Evolutionary conservation across 2,888 invertebrate genomes (phyloP), one percentile per base, ranked within the genome.

Genomic region (Idaea aversata): DNA sequence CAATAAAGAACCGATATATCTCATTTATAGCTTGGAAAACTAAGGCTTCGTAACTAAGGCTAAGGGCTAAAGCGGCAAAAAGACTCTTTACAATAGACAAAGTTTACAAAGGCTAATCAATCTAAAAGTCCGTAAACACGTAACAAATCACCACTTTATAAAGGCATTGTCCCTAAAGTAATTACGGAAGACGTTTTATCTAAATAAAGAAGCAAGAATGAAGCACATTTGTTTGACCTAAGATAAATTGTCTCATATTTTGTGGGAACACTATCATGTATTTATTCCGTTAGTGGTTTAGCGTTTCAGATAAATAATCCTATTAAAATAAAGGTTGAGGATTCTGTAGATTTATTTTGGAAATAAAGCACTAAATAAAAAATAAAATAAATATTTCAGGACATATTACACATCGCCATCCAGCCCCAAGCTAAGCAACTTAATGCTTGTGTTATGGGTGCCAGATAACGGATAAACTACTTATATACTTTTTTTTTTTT

Each of bases 191-290:
- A 35, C 15, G 57, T 62, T 62, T 62, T 57, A 57, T 57, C 59
- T 63, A 58, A 34, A n/a, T 15, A 13, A 10, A 15, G 35, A 35
- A 34, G n/a, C 35, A 47, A 47, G 47, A 47, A 47, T 47, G 47
- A 47, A 47, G 47, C 7, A 25, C 38, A 59, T 63, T 63, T 36
- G 59, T 63, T 63, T 63, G 38, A 38, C 35, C 59, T 15, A 38
- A 38, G 63, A 63, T 59, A 34, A 59, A 59, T 63, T 47, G 47
- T 47, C 47, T 47, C 47, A 47, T 47, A 47, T 13, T 47, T 47
- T 47, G 13, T 13, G 47, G 47, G 47, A 47, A 47, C 47, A 10
- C 47, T 47, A 47, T 47, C 47, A 5, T 6, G 47, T 47, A 47
- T 47, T 47, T 47, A 47, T 47, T 7, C 7, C 13, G 47, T 47